Base-by-base conservation (phyloP, 2,797 vertebrate genomes). In the Podarcis lilfordi region DNA sequence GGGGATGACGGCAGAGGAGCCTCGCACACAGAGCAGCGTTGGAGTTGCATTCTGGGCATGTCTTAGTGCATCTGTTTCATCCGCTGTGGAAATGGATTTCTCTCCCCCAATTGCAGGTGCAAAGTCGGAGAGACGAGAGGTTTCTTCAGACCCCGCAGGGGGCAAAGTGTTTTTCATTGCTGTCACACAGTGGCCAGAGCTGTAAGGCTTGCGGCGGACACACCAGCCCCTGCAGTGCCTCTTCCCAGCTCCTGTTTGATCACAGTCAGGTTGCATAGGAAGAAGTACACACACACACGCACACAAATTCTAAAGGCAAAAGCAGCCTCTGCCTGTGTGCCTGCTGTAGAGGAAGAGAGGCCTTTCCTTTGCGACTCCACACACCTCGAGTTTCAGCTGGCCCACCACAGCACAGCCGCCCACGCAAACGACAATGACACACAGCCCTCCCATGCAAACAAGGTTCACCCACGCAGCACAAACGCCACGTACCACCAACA, bases 131-230 rank as follows among this genome's bases (percentile, higher is more conserved):
- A 93, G 94, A 94, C 91, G 94, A 91, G 94, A 93, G 91, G 81
- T 86, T 78, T 32, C 71, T 82, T 85, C 92, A 89, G 91, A 78
- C 80, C 79, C 78, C 75, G 61, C 3, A 87, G 74, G 27, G 86
- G 90, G 93, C 94, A 91, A 87, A 95, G 89, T 93, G 86, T 91
- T 95, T 91, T 95, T 84, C 21, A 95, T 95, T 94, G 93, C 91
- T 9, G 0, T 95, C 94, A 95, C 88, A 71, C 88, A 93, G 77
- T 2, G 76, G 85, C 85, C 0, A 0, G 74, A 91, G 85, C 93
- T 89, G 90, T 75, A 91, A 74, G 89, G 79, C 92, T 88, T 89
- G 85, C 84, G 93, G 92, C 1, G 90, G 87, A 88, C 71, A 1
- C 35, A 76, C 69, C 79, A 86, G 71, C 59, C 17, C n/a, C 40